Conservation (phyloP, 2,888 invertebrate species). For the Onthophagus sagittarius region DNA sequence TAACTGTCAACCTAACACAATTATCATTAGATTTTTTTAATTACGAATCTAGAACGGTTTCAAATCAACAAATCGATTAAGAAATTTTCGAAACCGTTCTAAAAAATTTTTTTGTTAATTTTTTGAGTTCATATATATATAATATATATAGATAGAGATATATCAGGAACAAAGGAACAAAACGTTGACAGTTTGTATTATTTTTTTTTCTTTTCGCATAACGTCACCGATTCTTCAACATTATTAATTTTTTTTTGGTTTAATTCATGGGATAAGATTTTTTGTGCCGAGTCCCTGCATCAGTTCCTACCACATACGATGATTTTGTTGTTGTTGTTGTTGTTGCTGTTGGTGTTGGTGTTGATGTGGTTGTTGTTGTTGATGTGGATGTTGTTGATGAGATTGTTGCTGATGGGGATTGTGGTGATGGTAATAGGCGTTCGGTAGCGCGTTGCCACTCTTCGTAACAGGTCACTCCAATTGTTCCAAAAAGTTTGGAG, state of each 20-base stretch:
- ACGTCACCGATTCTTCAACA: conserved; percentile 45
- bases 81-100: background rate
- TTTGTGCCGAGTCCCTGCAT: background rate
- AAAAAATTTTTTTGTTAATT: background rate
- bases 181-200: conserved; percentile 43
- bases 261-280: background rate
- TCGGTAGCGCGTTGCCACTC: conserved; percentile 35
- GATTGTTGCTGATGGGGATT: conserved; percentile 19
- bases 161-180: conserved; percentile 35
- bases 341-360: background rate
- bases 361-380: conserved; percentile 20
- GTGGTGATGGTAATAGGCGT: conserved; percentile 13
- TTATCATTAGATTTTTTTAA: conserved; percentile 24
- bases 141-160: conserved; percentile 2
- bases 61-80: background rate
- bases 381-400: conserved; percentile 19
- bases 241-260: background rate
- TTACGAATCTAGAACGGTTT: background rate
- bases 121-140: conserved; percentile 8
- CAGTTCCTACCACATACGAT: conserved; percentile 18
- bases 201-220: conserved; percentile 27
- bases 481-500: conserved; percentile 98
- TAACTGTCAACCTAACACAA: conserved; percentile 46
- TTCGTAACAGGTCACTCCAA: conserved; percentile 68
- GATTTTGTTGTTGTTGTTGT: background rate